phyloP scores from a whole-genome alignment of 1,140 invertebrate genomes.

The Rhagoletis zephyria region DNA sequence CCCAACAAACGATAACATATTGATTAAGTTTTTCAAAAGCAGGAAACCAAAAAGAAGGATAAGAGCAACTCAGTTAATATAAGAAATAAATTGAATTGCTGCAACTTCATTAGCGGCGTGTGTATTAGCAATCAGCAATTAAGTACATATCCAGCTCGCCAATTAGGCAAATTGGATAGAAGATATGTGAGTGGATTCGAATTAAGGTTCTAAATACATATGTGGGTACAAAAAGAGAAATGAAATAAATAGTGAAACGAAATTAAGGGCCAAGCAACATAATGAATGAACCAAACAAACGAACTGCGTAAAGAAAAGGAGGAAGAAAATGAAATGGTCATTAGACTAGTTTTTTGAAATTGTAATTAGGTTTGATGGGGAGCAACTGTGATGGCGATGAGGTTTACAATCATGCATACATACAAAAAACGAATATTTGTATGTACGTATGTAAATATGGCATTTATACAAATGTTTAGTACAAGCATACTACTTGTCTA shows the following conservation, averaged over 20 bases:
- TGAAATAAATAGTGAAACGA: background rate
- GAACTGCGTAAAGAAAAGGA: background rate
- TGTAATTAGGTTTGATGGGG: background rate
- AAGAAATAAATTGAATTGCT: background rate
- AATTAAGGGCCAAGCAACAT: slow-evolving; percentile 27
- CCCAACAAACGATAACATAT: slow-evolving; percentile 35
- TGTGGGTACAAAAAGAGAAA: background rate
- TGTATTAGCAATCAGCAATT: background rate
- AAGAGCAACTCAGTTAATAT: background rate
- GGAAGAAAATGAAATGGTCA: background rate
- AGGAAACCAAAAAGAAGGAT: background rate
- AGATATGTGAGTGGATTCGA: slow-evolving; percentile 11
- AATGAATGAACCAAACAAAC: background rate
- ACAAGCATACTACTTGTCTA: no score
- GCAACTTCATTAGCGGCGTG: slow-evolving; percentile 22
- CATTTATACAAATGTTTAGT: no score
- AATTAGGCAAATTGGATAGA: background rate
- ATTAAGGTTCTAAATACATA: no score
- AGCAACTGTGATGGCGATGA: background rate
- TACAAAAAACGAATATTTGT: background rate
- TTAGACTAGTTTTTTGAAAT: background rate
- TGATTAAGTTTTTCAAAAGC: slow-evolving; percentile 44
- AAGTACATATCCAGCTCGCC: background rate
- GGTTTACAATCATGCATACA: background rate
- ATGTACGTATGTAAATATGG: background rate